These are phyloP conservation scores for Galbula dea DNA, from an alignment of 2,113 vertebrate species.

Conservation along the genomic window DNA sequence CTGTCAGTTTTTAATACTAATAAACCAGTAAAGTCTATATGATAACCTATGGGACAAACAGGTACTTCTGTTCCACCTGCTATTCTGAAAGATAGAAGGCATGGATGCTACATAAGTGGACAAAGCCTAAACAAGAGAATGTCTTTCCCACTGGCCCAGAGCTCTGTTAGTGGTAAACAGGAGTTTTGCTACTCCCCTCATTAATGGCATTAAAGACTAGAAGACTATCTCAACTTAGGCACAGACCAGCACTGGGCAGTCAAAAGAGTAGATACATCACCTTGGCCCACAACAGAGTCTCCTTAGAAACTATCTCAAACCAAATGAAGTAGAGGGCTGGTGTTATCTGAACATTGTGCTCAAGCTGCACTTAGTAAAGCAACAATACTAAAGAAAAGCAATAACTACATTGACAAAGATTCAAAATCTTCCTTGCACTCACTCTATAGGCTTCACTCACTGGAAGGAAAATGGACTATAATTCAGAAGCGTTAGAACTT, in stretches of 20 bases:
- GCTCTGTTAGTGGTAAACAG: too few species aligned
- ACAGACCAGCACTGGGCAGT: not conserved
- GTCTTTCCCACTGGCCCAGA: not conserved
- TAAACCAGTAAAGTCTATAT: not conserved
- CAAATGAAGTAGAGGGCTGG: too few species aligned
- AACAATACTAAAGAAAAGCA: not conserved
- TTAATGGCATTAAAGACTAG: not conserved
- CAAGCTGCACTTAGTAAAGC: not conserved
- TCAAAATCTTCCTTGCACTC: not conserved
- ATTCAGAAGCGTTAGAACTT: conserved; percentile 29
- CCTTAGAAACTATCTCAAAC: too few species aligned
- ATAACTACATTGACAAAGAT: not conserved
- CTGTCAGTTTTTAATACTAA: not conserved
- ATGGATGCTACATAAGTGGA: not conserved
- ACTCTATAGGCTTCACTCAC: not conserved
- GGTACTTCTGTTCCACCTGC: not conserved
- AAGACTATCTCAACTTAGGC: not conserved
- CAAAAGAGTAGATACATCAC: not conserved
- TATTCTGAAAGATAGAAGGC: not conserved
- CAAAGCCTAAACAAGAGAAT: not conserved
- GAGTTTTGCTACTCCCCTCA: not conserved
- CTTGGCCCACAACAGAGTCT: rapidly evolving
- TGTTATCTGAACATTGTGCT: not conserved
- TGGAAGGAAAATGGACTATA: conserved; percentile 16
- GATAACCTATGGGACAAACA: not conserved